A percentile compares a stretch with the other conserved stretches of the same genome.
Conservation (phyloP, 2,797 vertebrate genomes). For the Podargus strigoides region DNA sequence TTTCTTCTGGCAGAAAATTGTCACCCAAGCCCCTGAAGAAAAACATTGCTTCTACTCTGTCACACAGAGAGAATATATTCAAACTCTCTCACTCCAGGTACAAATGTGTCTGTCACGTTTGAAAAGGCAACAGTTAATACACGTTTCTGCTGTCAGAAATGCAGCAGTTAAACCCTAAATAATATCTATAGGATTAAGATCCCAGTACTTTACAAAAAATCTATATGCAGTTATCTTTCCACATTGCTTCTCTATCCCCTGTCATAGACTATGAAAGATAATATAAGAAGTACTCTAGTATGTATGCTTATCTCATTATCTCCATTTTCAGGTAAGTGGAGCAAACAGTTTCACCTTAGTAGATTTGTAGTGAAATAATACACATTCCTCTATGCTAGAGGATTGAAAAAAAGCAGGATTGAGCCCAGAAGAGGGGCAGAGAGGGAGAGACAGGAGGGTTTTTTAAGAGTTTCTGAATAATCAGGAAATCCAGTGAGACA, state of each 20-base stretch:
- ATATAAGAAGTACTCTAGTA: background rate
- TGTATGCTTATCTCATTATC: constrained; percentile 23
- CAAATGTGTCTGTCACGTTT: constrained; percentile 56
- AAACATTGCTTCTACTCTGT: constrained; percentile 49
- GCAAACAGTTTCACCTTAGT: constrained; percentile 31
- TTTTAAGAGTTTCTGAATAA: constrained; percentile 71
- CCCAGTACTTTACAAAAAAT: constrained; percentile 8
- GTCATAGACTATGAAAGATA: background rate
- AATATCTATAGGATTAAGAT: constrained; percentile 57
- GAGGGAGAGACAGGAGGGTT: background rate
- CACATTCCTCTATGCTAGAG: background rate
- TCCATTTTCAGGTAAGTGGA: constrained; percentile 46
- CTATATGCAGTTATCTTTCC: constrained; percentile 3
- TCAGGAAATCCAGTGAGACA: constrained; percentile 74
- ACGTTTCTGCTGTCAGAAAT: constrained; percentile 63
- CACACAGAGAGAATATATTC: constrained; percentile 24
- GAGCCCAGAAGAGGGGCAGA: background rate
- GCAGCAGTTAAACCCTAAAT: constrained; percentile 56
- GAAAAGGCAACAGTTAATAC: constrained; percentile 56
- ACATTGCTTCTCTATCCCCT: background rate
- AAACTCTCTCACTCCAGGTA: background rate
- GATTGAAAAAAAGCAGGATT: constrained; percentile 41
- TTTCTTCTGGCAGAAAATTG: constrained; percentile 45
- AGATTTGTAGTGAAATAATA: constrained; percentile 32
- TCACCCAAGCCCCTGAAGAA: constrained; percentile 48